Evolutionary conservation across 1,140 invertebrate species (phyloP).

Genomic region (Ceratoteleas bidentatus): DNA sequence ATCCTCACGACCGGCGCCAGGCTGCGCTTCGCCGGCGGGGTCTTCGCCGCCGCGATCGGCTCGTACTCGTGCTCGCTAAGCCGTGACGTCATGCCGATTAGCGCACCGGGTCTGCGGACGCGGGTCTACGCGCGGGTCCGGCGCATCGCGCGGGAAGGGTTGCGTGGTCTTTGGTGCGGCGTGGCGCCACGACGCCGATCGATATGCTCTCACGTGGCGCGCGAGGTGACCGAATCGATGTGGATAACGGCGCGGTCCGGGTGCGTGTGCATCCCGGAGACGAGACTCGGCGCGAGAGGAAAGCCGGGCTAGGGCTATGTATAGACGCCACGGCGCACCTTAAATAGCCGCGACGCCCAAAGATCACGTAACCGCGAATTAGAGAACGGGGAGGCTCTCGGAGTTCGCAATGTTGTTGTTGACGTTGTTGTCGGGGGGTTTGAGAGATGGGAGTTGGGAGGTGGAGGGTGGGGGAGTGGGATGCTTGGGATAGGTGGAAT

Average conservation of each 20-base stretch:
- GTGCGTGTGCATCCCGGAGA: conserved; percentile 36
- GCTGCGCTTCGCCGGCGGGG: conserved; percentile 69
- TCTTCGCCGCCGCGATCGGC: conserved; percentile 82
- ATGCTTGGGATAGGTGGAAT: too few relatives aligned
- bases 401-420: too few relatives aligned
- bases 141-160: too few relatives aligned
- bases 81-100: conserved; percentile 45
- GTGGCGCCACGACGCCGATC: conserved; percentile 55
- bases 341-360: conserved; percentile 76
- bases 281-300: conserved; percentile 57
- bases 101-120: too few relatives aligned
- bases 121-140: too few relatives aligned
- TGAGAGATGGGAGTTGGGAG: too few relatives aligned
- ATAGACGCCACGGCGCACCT: conserved; percentile 78
- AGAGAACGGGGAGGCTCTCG: too few relatives aligned
- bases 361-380: conserved; percentile 58
- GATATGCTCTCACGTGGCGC: conserved; percentile 57
- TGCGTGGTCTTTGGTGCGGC: too few relatives aligned
- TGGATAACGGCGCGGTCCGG: conserved; percentile 43
- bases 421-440: too few relatives aligned
- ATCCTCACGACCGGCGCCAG: conserved; percentile 78
- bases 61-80: conserved; percentile 94
- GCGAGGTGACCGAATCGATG: conserved; percentile 46
- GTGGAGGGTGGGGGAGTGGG: too few relatives aligned
- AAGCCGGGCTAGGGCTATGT: conserved; percentile 77